Evolutionary conservation across 2,888 invertebrate genomes (phyloP).

Genomic region (Nomada goodeniana): DNA sequence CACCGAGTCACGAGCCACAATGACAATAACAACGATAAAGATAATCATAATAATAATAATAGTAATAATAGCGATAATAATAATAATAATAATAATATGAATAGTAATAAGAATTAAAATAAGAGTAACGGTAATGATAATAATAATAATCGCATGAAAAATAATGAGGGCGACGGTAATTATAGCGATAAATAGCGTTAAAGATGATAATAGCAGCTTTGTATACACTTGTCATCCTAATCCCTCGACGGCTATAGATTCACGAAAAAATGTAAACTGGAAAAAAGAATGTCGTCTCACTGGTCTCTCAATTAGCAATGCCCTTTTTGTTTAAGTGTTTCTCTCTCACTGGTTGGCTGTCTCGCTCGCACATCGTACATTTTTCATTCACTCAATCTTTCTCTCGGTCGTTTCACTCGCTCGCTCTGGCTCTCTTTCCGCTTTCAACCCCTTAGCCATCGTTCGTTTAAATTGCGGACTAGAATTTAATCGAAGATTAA

Average conservation of each 20-base stretch:
- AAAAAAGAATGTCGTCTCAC: constrained; percentile 72
- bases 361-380: constrained; percentile 40
- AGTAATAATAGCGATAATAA: constrained; percentile 20
- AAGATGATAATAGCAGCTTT: constrained; percentile 47
- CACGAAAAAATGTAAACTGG: constrained; percentile 62
- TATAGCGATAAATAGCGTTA: constrained; percentile 38
- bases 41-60: constrained; percentile 33
- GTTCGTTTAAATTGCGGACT: constrained; percentile 78
- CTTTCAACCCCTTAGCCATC: constrained; percentile 35
- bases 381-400: constrained; percentile 10
- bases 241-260: constrained; percentile 38
- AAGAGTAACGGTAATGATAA: constrained; percentile 34
- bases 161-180: constrained; percentile 49
- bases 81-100: constrained; percentile 27
- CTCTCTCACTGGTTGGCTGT: constrained; percentile 53
- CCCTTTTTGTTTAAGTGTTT: constrained; percentile 68
- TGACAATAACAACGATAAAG: constrained; percentile 28
- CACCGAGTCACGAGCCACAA: constrained; percentile 71
- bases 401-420: constrained; percentile 31
- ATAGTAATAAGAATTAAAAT: constrained; percentile 33
- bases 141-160: constrained; percentile 46
- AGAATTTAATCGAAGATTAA: constrained; percentile 83
- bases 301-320: constrained; percentile 79
- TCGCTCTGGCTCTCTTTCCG: constrained; percentile 19
- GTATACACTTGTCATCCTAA: constrained; percentile 52